Evolutionary conservation across 64 coral and sea anemone genomes (phyloP).

Genomic region (Stichodactyla mertensii): DNA sequence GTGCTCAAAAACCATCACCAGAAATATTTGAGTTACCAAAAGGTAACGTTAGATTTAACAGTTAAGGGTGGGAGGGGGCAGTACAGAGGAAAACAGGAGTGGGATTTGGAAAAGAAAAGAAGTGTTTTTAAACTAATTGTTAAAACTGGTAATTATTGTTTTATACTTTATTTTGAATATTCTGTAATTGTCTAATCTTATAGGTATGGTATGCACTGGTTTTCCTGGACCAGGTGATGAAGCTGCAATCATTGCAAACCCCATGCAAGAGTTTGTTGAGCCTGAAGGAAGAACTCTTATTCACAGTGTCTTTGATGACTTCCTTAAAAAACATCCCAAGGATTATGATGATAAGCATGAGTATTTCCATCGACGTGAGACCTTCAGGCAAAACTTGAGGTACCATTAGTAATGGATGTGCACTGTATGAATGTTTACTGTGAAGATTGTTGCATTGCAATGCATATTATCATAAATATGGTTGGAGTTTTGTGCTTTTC

Average conservation of each 20-base stretch:
- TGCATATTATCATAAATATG: too few species aligned
- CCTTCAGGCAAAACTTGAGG: constrained; percentile 88
- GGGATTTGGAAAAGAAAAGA: too few species aligned
- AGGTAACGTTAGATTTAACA: constrained; percentile 29
- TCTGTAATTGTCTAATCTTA: neutral
- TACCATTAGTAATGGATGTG: neutral
- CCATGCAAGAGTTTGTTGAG: constrained; percentile 92
- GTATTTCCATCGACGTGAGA: constrained; percentile 53
- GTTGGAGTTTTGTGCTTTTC: too few species aligned
- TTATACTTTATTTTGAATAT: too few species aligned
- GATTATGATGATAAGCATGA: constrained; percentile 60
- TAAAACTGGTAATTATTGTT: too few species aligned
- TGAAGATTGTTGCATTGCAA: too few species aligned
- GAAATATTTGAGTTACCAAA: constrained; percentile 54
- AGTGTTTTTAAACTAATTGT: too few species aligned
- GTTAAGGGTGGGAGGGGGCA: too few species aligned
- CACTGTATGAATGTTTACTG: too few species aligned
- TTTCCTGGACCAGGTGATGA: constrained; percentile 80
- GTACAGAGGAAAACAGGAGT: too few species aligned
- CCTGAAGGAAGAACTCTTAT: constrained; percentile 47
- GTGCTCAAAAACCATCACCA: constrained; percentile 37
- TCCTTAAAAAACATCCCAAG: constrained; percentile 62
- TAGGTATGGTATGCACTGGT: constrained; percentile 71
- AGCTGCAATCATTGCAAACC: constrained; percentile 62
- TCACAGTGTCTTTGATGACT: constrained; percentile 71